Evolutionary conservation across 2,113 vertebrate species (phyloP).

Genomic region (Atlantisia rogersi): DNA sequence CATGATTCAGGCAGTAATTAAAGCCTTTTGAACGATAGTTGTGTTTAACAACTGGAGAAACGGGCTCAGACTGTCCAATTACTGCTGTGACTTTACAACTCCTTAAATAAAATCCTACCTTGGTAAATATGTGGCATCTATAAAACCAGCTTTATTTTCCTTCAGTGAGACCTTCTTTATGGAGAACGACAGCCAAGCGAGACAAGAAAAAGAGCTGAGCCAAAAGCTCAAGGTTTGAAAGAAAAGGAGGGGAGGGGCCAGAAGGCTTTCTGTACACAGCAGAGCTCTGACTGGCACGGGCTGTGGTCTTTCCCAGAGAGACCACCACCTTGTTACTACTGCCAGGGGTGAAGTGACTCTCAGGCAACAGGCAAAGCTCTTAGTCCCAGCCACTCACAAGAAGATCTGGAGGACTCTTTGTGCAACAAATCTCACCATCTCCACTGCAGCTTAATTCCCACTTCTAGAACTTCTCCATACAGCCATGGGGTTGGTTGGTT

Average conservation of each 20-base stretch:
- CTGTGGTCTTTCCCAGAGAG: neutral
- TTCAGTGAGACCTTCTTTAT: neutral
- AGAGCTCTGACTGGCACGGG: neutral
- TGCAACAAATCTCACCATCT: neutral
- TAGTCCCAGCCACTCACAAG: neutral
- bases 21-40: neutral
- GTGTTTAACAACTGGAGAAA: constrained; percentile 36
- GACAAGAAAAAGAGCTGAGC: neutral
- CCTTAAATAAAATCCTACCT: constrained; percentile 8
- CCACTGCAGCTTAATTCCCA: neutral
- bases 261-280: neutral
- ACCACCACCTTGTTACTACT: neutral
- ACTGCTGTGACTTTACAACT: neutral
- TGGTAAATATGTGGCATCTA: neutral
- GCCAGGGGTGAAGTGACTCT: neutral
- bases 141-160: neutral
- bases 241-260: neutral
- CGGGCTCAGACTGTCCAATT: neutral
- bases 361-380: neutral
- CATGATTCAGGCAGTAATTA: neutral
- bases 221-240: neutral
- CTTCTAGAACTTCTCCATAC: neutral
- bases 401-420: neutral
- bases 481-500: neutral
- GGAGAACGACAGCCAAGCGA: neutral